These are phyloP conservation scores for Thalpophila matura DNA, from an alignment of 2,888 invertebrate genomes.

Conservation along the genomic window DNA sequence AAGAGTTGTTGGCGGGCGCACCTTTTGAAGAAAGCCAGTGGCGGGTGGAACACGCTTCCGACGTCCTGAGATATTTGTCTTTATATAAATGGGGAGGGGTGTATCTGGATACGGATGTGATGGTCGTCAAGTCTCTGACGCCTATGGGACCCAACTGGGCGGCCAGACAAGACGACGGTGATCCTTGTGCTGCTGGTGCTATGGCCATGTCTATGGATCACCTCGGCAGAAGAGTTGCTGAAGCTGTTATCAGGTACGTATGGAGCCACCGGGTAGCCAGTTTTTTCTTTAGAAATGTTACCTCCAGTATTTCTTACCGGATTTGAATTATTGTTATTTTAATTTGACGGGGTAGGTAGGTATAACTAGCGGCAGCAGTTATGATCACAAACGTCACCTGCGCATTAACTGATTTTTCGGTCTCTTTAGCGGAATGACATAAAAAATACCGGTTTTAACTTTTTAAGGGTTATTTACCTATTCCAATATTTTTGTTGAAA, in stretches of 20 bases:
- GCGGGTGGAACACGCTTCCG: constrained; percentile 90
- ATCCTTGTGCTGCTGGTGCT: constrained; percentile 93
- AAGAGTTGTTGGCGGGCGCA: constrained; percentile 87
- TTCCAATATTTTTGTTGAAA: too few relatives aligned
- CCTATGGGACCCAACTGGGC: constrained; percentile 91
- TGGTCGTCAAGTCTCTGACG: constrained; percentile 92
- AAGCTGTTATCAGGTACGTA: constrained; percentile 50
- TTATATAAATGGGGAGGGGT: constrained; percentile 95
- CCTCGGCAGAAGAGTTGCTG: constrained; percentile 62
- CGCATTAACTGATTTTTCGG: too few relatives aligned
- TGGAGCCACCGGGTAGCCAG: too few relatives aligned
- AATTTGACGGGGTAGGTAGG: too few relatives aligned
- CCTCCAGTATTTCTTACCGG: too few relatives aligned
- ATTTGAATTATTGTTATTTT: too few relatives aligned
- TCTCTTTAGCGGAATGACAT: too few relatives aligned
- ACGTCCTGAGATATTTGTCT: constrained; percentile 92
- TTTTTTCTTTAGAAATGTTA: too few relatives aligned
- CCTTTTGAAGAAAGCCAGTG: constrained; percentile 88
- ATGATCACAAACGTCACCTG: too few relatives aligned
- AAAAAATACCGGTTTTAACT: too few relatives aligned
- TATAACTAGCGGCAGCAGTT: too few relatives aligned
- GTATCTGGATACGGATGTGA: constrained; percentile 94
- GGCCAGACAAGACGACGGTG: constrained; percentile 90
- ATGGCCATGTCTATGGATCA: constrained; percentile 89
- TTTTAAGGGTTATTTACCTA: too few relatives aligned